These are phyloP conservation scores for Unio delphinus DNA, from an alignment of 2,888 invertebrate species.

Conservation along the genomic window DNA sequence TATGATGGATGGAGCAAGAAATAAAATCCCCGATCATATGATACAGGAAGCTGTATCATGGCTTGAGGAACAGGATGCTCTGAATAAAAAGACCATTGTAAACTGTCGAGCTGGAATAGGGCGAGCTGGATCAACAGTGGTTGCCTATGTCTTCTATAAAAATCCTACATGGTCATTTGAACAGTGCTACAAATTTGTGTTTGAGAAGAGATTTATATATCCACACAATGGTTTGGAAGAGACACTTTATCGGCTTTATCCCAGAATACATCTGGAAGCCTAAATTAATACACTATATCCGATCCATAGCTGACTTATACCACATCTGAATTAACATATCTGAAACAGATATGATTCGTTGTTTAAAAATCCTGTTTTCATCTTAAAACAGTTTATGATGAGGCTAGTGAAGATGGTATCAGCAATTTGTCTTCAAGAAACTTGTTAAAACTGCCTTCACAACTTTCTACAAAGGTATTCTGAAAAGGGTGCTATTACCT, in stretches of 20 bases:
- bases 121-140: slow-evolving; percentile 41
- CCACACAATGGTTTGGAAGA: slow-evolving; percentile 31
- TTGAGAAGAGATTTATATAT: slow-evolving; percentile 34
- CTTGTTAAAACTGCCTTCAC: too few species aligned
- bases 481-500: too few species aligned
- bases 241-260: slow-evolving; percentile 24
- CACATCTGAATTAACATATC: too few species aligned
- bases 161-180: slow-evolving; percentile 28
- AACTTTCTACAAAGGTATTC: too few species aligned
- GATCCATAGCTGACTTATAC: too few species aligned
- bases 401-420: too few species aligned
- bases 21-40: slow-evolving; percentile 20
- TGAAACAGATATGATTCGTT: too few species aligned
- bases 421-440: too few species aligned
- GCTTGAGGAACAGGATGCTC: slow-evolving; percentile 20
- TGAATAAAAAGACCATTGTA: slow-evolving; percentile 28
- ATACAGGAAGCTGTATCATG: slow-evolving; percentile 33
- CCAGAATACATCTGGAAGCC: slow-evolving; percentile 4
- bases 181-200: slow-evolving; percentile 33
- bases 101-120: slow-evolving; percentile 47
- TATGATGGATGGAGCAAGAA: slow-evolving; percentile 31
- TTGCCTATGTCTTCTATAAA: slow-evolving; percentile 37
- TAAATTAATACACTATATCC: too few species aligned
- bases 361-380: too few species aligned
- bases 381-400: too few species aligned